A percentile compares a stretch with the other conserved stretches of the same genome.
Evolutionary conservation across 92 coral and sea anemone species (phyloP).

Genomic region (Virgularia gustaviana): DNA sequence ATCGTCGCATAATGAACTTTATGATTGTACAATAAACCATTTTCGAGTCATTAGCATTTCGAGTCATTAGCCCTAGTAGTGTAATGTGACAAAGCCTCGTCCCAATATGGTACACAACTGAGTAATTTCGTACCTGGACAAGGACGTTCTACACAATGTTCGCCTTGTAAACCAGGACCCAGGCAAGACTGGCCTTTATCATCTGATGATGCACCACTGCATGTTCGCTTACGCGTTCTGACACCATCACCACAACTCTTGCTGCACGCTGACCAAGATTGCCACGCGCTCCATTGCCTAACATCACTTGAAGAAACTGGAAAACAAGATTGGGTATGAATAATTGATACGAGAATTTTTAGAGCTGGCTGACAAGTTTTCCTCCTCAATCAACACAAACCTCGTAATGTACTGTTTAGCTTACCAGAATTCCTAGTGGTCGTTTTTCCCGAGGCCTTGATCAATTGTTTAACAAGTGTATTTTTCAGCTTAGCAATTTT

Average conservation of each 20-base stretch:
- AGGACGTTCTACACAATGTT: slow-evolving; percentile 17
- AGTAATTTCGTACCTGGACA: slow-evolving; percentile 31
- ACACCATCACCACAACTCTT: slow-evolving; percentile 15
- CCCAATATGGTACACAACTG: too few species aligned
- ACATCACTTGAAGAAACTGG: not conserved
- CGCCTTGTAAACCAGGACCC: not conserved
- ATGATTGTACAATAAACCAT: too few species aligned
- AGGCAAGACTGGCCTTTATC: slow-evolving; percentile 1
- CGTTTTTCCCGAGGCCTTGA: too few species aligned
- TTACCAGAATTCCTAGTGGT: not conserved
- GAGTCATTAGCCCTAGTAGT: too few species aligned
- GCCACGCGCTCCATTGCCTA: slow-evolving; percentile 24
- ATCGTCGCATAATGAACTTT: too few species aligned
- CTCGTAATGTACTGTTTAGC: too few species aligned
- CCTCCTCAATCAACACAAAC: not conserved
- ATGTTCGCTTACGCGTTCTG: slow-evolving; percentile 16
- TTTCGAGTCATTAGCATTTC: too few species aligned
- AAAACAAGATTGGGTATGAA: not conserved
- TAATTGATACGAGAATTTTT: not conserved
- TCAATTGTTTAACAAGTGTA: too few species aligned
- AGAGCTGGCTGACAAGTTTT: not conserved
- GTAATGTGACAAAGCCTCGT: too few species aligned
- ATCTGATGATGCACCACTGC: not conserved
- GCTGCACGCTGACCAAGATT: slow-evolving; percentile 35
- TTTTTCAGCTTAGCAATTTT: not conserved